These are phyloP conservation scores for Matsumyia berberina DNA, from an alignment of 2,888 invertebrate species.

Conservation along the genomic window DNA sequence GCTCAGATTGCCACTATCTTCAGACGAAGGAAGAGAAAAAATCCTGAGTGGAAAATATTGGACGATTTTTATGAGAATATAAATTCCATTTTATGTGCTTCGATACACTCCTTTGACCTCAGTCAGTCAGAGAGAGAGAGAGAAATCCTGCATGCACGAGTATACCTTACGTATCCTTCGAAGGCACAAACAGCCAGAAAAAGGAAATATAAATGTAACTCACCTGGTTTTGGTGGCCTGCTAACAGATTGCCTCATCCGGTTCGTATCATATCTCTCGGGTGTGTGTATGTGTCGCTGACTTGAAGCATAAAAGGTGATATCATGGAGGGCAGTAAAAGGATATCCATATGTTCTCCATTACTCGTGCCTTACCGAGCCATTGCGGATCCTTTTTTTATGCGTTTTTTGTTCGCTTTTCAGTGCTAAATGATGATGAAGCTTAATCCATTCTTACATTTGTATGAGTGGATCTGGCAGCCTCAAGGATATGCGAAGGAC, in stretches of 20 bases:
- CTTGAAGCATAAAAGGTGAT: conserved; percentile 31
- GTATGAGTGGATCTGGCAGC: not conserved
- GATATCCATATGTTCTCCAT: conserved; percentile 48
- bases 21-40: conserved; percentile 22
- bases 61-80: conserved; percentile 78
- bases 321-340: conserved; percentile 40
- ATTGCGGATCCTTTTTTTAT: conserved; percentile 1
- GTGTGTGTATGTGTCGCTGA: conserved; percentile 30
- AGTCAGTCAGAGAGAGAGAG: conserved; percentile 2
- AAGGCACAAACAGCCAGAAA: conserved; percentile 5
- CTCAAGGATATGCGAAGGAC: not conserved
- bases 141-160: conserved; percentile 26
- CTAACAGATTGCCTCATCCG: conserved; percentile 57
- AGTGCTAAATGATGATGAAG: conserved; percentile 53
- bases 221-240: conserved; percentile 67
- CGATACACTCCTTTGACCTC: conserved; percentile 78
- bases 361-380: not conserved
- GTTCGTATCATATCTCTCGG: conserved; percentile 35
- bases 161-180: not conserved
- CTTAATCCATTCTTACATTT: conserved; percentile 45
- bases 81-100: conserved; percentile 78
- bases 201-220: conserved; percentile 31
- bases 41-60: conserved; percentile 67
- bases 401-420: conserved; percentile 10
- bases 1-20: conserved; percentile 61